Base-by-base conservation (phyloP, 2,888 invertebrate genomes). In the Tillus elongatus region DNA sequence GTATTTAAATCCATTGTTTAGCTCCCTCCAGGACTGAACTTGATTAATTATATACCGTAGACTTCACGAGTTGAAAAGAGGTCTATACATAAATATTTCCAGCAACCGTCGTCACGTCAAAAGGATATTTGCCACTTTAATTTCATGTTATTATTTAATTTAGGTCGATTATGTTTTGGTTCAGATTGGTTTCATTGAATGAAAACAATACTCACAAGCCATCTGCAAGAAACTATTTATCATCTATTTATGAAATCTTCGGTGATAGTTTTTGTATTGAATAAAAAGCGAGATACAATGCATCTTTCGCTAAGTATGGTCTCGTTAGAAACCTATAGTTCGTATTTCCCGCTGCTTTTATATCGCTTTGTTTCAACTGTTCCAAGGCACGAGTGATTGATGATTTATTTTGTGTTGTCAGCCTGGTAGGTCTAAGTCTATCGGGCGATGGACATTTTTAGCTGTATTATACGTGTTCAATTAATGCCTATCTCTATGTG, bases 371-470 rank as follows among this genome's bases (percentile, higher is more conserved):
- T 63, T 63, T 63, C 61, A 62, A 62, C 60, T 57, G 59, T 57
- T 56, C 45, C 57, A 53, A 57, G 57, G 54, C 57, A 50, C 45
- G 54, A 51, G 58, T 66, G 66, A 66, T 66, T 66, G 65, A 66
- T 66, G 66, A 53, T 64, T 63, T 62, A 61, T 61, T 62, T 63
- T 61, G 63, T 61, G 64, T 61, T 63, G 63, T 56, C 61, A 58
- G 62, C 57, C 60, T 59, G 62, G 62, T 61, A 54, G 61, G 62
- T 64, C 63, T 56, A 38, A 46, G 51, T 54, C 54, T 53, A 54
- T 56, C 51, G 54, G 51, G 51, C 54, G 45, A 50, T 50, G 50
- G 53, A 53, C 53, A 56, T 49, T 53, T 51, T 50, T 45, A 19
- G 24, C 24, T 19, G 24, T 19, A 19, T 19, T 19, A 19, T 19